Evolutionary conservation across 2,797 vertebrate species (phyloP), one percentile per base, ranked within the genome.

Genomic region (Staurois parvus): DNA sequence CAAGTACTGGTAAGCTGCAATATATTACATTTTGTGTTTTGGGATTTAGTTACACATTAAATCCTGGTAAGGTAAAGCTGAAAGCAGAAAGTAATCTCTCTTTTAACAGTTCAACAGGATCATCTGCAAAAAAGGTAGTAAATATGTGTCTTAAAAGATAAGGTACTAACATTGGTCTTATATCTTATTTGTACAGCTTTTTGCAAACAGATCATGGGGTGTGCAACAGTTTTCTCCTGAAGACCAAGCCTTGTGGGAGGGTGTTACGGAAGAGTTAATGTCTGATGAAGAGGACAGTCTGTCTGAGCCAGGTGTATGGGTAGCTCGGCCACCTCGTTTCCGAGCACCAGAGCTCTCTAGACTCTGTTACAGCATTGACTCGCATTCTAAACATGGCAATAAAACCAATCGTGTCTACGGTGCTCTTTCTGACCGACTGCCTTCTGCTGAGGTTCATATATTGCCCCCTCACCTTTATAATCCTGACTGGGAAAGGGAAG

Each of bases 231-330:
- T 94, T 11, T 88, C 91, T 70, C 88, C 90, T 0, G 92, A 93
- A 56, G 93, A 94, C 64, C 93, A 93, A 64, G 79, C 29, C 3
- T 48, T 93, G 15, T 94, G 93, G 93, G 92, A 90, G 40, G 90
- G 90, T 0, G 93, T 93, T 40, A 94, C 92, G 0, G 93, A 94
- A 40, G 93, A 94, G 72, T 90, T 94, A 56, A 94, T 94, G 93
- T 94, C 93, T 0, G 93, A 94, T 0, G 93, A 94, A 81, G 93
- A 94, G 87, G 93, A 94, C 89, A 94, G 93, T 76, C 86, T 91
- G 24, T 90, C 89, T 0, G 92, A 93, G 82, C 92, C 93, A 0
- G 93, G 93, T 0, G 92, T 94, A 66, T 94, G 93, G 93, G 92
- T 94, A 21, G 93, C 93, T 11, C 90, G 93, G 2, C 88, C 92